Conservation (phyloP, 2,888 invertebrate genomes). For the Ceratothoa steindachneri region DNA sequence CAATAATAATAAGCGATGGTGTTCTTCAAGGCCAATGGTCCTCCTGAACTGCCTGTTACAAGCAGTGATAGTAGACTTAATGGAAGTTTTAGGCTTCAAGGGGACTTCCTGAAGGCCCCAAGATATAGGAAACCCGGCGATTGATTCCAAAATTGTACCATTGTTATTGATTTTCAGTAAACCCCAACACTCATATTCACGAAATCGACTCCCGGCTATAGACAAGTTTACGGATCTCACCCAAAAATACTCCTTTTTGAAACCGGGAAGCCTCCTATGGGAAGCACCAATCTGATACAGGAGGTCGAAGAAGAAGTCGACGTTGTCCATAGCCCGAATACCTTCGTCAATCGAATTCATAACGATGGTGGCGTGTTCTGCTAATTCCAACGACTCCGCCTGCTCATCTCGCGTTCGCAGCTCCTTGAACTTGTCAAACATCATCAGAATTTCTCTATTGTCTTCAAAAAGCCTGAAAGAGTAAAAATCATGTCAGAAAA, state of each 20-base stretch:
- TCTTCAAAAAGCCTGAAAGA: slow-evolving; percentile 77
- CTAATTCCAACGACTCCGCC: slow-evolving; percentile 68
- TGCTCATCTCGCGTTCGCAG: slow-evolving; percentile 75
- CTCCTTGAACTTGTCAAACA: slow-evolving; percentile 77
- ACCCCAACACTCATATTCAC: too few relatives aligned
- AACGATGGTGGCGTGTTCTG: slow-evolving; percentile 80
- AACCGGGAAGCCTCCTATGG: slow-evolving; percentile 77
- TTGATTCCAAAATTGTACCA: too few relatives aligned
- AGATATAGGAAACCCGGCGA: too few relatives aligned
- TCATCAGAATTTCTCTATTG: slow-evolving; percentile 69
- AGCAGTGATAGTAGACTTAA: too few relatives aligned
- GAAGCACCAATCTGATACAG: slow-evolving; percentile 77
- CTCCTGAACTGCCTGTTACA: too few relatives aligned
- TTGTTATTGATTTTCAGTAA: too few relatives aligned
- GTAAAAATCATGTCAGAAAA: neutral
- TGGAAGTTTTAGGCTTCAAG: too few relatives aligned
- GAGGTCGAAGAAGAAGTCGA: slow-evolving; percentile 77
- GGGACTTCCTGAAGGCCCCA: too few relatives aligned
- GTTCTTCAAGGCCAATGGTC: too few relatives aligned
- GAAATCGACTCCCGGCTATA: too few relatives aligned
- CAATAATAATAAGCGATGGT: too few relatives aligned
- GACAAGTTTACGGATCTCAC: too few relatives aligned
- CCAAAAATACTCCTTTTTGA: slow-evolving; percentile 83
- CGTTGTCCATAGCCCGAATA: slow-evolving; percentile 77
- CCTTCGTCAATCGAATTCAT: slow-evolving; percentile 86